Evolutionary conservation across 2,797 vertebrate species (phyloP).

Genomic region (Monodelphis domestica): DNA sequence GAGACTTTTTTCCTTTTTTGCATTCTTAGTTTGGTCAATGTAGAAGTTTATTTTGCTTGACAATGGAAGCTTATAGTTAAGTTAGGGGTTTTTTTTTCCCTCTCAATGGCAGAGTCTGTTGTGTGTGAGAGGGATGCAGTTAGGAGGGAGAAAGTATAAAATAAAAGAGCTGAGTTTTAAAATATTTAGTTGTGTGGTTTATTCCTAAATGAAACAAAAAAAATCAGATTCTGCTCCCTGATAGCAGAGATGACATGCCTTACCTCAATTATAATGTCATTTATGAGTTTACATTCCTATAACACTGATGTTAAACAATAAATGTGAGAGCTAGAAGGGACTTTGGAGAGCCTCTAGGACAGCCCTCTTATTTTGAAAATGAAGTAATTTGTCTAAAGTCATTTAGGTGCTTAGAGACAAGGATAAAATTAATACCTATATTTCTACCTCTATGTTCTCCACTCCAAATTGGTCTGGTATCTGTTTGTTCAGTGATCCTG

Average conservation of each 20-base stretch:
- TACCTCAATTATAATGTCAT: neutral
- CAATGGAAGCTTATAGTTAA: too few species aligned
- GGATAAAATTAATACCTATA: neutral
- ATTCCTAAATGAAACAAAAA: neutral
- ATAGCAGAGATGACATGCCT: neutral
- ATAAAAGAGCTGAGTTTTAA: neutral
- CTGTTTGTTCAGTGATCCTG: slow-evolving; percentile 1
- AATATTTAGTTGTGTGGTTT: neutral
- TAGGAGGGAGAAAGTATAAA: too few species aligned
- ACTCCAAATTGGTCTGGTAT: neutral
- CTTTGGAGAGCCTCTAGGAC: too few species aligned
- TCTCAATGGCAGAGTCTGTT: too few species aligned
- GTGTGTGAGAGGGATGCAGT: too few species aligned
- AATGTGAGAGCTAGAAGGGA: neutral
- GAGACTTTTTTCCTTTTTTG: too few species aligned
- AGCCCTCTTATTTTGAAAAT: neutral
- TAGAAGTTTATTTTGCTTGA: too few species aligned
- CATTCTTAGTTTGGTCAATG: too few species aligned
- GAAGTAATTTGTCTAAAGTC: neutral
- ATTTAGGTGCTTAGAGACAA: neutral
- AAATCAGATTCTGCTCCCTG: neutral
- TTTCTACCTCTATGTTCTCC: neutral
- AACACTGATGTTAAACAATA: neutral
- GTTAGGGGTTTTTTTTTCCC: too few species aligned
- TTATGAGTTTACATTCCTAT: neutral